Percentiles rank a stretch among this genome's conserved stretches.
Conservation (phyloP, 2,888 invertebrate genomes). For the Scaptomyza tumidula region DNA sequence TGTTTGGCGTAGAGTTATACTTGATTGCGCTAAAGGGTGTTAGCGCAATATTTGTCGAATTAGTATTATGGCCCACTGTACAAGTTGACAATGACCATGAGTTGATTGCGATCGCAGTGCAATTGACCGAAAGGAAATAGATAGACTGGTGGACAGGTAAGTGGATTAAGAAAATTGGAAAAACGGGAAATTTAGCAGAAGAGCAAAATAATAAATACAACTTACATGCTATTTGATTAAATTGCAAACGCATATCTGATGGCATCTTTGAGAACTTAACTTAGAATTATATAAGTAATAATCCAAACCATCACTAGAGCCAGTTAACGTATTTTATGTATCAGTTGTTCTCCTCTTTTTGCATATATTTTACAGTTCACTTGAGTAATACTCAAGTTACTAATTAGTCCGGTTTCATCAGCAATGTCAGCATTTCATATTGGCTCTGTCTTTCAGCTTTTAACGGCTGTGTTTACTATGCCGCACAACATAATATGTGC, state of each 20-base stretch:
- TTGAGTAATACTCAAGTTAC: background rate
- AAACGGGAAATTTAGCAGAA: background rate
- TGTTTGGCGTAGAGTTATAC: constrained; percentile 37
- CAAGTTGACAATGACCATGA: constrained; percentile 34
- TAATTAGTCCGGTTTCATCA: constrained; percentile 7
- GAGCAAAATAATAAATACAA: background rate
- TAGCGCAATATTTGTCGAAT: constrained; percentile 68
- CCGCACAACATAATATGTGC: constrained; percentile 15
- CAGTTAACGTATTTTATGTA: too few relatives aligned
- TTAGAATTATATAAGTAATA: too few relatives aligned
- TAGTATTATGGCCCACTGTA: constrained; percentile 59
- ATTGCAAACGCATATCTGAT: too few relatives aligned
- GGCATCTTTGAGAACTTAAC: too few relatives aligned
- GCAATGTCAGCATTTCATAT: background rate
- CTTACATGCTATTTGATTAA: background rate
- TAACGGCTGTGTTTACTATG: constrained; percentile 14
- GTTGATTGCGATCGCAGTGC: constrained; percentile 49
- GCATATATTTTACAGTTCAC: background rate
- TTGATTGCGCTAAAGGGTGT: constrained; percentile 66
- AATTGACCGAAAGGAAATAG: constrained; percentile 13
- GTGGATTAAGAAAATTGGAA: background rate
- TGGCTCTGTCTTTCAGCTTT: constrained; percentile 1
- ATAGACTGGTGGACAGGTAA: background rate
- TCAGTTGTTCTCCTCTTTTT: background rate
- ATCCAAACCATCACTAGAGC: too few relatives aligned